Evolutionary conservation across 2,888 invertebrate species (phyloP).

Genomic region (Branchipolynoe longqiensis): DNA sequence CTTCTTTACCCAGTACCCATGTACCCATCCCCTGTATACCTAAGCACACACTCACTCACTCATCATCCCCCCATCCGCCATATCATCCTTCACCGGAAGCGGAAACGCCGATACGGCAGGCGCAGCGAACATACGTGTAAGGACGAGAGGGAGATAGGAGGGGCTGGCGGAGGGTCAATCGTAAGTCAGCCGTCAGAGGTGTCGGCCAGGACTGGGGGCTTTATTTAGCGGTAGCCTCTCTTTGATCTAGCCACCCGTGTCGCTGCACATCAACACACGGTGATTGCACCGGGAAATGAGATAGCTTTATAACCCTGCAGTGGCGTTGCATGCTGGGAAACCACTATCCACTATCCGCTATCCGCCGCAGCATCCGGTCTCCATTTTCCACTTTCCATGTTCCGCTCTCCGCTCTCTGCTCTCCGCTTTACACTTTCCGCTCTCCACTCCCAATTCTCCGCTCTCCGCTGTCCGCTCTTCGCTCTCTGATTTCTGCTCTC

Average conservation of each 20-base stretch:
- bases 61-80: too few species aligned
- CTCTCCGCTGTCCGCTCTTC: not conserved
- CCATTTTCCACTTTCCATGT: not conserved
- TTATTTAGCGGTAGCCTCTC: not conserved
- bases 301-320: conserved; percentile 12
- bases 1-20: too few species aligned
- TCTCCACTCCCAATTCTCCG: not conserved
- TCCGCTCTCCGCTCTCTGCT: not conserved
- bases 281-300: conserved; percentile 7
- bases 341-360: not conserved
- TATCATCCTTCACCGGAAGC: too few species aligned
- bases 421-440: not conserved
- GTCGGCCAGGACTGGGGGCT: not conserved
- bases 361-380: not conserved
- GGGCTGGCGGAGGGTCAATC: not conserved
- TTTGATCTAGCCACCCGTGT: conserved; percentile 10
- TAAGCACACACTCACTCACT: too few species aligned
- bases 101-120: too few species aligned
- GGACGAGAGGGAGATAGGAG: not conserved
- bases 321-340: not conserved
- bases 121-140: too few species aligned
- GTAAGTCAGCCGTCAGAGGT: not conserved
- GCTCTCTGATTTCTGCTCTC: too few species aligned
- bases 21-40: too few species aligned
- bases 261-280: not conserved